These are phyloP conservation scores for Drosophila gunungcola DNA, from an alignment of 1,140 invertebrate genomes.

Conservation along the genomic window DNA sequence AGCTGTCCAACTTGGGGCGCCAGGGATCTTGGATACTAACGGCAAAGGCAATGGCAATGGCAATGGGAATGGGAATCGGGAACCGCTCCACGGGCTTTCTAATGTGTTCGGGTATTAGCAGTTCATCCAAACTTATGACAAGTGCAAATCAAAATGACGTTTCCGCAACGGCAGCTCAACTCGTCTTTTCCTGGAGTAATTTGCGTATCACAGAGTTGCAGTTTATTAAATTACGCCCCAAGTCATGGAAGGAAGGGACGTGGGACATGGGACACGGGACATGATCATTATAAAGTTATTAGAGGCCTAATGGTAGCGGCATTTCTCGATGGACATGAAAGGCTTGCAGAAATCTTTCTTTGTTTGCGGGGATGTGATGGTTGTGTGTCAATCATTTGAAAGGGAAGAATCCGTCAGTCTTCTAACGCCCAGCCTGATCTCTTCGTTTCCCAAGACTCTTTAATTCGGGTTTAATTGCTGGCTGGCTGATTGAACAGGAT, in stretches of 20 bases:
- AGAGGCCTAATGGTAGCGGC: conserved; percentile 50
- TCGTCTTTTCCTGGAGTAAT: conserved; percentile 42
- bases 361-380: background rate
- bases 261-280: conserved; percentile 14
- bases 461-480: conserved; percentile 78
- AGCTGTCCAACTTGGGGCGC: conserved; percentile 49
- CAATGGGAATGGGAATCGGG: background rate
- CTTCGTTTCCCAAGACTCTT: conserved; percentile 45
- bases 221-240: conserved; percentile 38
- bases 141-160: conserved; percentile 82
- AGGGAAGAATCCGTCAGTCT: conserved; percentile 22
- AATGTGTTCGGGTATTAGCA: conserved; percentile 82
- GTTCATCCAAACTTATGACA: conserved; percentile 83
- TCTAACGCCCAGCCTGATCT: conserved; percentile 18
- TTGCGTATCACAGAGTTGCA: conserved; percentile 71
- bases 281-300: conserved; percentile 81
- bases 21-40: conserved; percentile 3
- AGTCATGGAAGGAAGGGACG: conserved; percentile 40
- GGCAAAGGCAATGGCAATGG: background rate
- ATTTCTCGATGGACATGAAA: conserved; percentile 23
- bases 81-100: conserved; percentile 63
- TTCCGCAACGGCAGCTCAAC: conserved; percentile 61
- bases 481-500: conserved; percentile 24
- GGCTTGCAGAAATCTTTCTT: conserved; percentile 16
- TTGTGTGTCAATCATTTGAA: conserved; percentile 43